Conservation (phyloP, 2,113 vertebrate species). For the Siphamia tubifer region DNA sequence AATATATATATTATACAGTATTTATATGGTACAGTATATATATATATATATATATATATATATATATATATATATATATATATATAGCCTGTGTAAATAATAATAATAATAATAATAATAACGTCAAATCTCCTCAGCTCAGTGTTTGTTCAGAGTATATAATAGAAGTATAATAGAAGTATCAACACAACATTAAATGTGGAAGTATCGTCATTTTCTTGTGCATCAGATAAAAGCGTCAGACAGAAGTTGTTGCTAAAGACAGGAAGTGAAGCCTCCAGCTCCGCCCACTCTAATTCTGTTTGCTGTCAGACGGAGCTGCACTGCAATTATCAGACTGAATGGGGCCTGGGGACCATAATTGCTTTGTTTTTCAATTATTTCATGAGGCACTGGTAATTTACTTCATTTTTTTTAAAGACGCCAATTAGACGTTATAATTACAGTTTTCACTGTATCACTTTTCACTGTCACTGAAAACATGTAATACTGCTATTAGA, state of each 20-base stretch:
- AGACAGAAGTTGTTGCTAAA: constrained; percentile 38
- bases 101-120: no score
- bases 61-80: no score
- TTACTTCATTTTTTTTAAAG: constrained; percentile 81
- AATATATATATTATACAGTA: no score
- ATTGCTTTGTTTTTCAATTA: constrained; percentile 84
- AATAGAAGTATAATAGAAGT: no score
- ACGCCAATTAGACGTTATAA: constrained; percentile 83
- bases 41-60: no score
- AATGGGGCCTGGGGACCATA: constrained; percentile 73
- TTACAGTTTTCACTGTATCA: constrained; percentile 81
- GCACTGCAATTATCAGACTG: constrained; percentile 76
- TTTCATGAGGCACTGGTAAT: constrained; percentile 81
- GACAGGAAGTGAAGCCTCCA: constrained; percentile 55
- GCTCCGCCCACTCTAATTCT: constrained; percentile 68
- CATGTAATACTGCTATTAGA: constrained; percentile 75
- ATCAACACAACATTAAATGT: constrained; percentile 11
- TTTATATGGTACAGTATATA: no score
- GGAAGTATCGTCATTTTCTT: background rate
- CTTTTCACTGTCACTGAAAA: constrained; percentile 69
- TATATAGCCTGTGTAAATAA: no score
- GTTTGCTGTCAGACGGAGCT: constrained; percentile 75
- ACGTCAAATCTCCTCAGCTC: no score
- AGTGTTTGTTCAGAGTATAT: no score
- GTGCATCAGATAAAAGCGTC: constrained; percentile 16